Conservation (phyloP, 2,888 invertebrate species). For the Ypsolopha sequella region DNA sequence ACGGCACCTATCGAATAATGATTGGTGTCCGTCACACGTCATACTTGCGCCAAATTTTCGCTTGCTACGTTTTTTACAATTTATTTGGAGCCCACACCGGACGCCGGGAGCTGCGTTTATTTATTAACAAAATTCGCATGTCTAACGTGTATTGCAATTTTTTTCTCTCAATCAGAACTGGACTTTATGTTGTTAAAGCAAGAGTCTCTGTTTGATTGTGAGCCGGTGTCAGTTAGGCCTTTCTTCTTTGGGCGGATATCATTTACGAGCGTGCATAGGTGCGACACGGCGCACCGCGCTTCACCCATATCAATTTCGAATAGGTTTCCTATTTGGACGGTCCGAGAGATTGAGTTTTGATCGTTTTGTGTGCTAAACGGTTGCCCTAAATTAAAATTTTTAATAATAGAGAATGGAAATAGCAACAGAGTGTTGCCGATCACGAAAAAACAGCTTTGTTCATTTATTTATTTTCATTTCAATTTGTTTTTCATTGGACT, state of each 20-base stretch:
- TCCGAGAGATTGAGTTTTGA: slow-evolving; percentile 62
- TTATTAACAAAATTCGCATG: slow-evolving; percentile 68
- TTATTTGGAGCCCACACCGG: slow-evolving; percentile 44
- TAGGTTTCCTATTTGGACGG: slow-evolving; percentile 61
- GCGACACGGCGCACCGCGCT: slow-evolving; percentile 53
- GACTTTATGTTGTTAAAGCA: slow-evolving; percentile 22
- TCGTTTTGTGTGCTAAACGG: slow-evolving; percentile 63
- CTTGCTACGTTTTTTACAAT: slow-evolving; percentile 38
- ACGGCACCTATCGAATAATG: slow-evolving; percentile 55
- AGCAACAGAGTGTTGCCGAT: neutral
- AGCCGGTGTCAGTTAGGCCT: slow-evolving; percentile 20
- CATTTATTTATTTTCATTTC: no score
- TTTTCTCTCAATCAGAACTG: slow-evolving; percentile 15
- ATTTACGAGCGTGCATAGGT: slow-evolving; percentile 64
- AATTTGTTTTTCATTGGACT: no score
- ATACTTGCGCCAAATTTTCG: slow-evolving; percentile 65
- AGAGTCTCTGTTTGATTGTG: slow-evolving; percentile 25
- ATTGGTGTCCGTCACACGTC: slow-evolving; percentile 59
- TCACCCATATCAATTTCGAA: slow-evolving; percentile 70
- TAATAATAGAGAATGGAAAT: slow-evolving; percentile 64
- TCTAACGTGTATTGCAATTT: slow-evolving; percentile 35
- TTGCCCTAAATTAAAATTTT: slow-evolving; percentile 67
- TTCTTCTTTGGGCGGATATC: slow-evolving; percentile 31
- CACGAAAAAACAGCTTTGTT: no score
- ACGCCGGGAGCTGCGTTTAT: slow-evolving; percentile 60